These are phyloP conservation scores for Mesocentrotus franciscanus DNA, from an alignment of 53 echinoderm and acorn worm genomes.

Conservation along the genomic window DNA sequence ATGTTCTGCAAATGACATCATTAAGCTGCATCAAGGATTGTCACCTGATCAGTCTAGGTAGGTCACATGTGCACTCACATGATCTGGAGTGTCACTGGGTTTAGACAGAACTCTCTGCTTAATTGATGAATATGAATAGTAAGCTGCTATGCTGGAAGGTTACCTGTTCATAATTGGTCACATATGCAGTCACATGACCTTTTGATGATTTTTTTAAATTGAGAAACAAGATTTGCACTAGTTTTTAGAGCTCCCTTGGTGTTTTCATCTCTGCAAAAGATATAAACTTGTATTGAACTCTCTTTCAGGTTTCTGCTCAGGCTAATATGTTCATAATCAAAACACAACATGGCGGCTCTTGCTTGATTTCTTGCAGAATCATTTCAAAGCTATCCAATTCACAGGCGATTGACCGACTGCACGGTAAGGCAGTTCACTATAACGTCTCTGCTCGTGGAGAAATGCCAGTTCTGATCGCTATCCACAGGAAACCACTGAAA, in stretches of 20 bases:
- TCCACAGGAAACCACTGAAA: neutral
- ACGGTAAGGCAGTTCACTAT: neutral
- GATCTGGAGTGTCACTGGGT: neutral
- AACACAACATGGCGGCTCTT: neutral
- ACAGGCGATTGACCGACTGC: neutral
- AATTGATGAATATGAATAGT: neutral
- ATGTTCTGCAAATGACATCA: neutral
- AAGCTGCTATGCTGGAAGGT: neutral
- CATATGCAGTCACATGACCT: neutral
- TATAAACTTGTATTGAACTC: neutral
- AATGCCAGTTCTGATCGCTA: neutral
- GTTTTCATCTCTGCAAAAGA: neutral
- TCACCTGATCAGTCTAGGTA: neutral
- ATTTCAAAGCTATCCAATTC: neutral
- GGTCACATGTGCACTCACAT: constrained; percentile 16
- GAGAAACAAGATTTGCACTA: neutral
- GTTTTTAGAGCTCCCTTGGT: neutral
- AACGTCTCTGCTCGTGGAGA: neutral
- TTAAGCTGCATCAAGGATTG: neutral
- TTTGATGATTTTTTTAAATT: neutral
- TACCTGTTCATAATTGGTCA: neutral
- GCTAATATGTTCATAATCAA: neutral
- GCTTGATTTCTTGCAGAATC: neutral
- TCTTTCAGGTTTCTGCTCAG: neutral
- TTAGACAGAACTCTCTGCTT: neutral